Evolutionary conservation across 2,113 vertebrate species (phyloP), one percentile per base, ranked within the genome.

Genomic region (Aptenodytes patagonicus): DNA sequence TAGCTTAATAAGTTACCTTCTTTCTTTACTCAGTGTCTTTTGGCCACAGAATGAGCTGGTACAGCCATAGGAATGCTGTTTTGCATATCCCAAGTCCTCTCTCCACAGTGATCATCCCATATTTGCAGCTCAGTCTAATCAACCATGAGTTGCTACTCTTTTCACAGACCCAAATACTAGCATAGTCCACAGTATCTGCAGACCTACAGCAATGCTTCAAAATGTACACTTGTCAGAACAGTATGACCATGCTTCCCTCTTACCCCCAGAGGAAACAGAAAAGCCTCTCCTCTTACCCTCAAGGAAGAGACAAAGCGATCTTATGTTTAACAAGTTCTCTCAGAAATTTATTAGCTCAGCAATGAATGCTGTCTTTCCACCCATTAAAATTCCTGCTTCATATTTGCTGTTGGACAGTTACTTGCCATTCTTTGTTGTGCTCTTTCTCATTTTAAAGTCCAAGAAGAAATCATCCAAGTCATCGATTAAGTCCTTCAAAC

Each of bases 401-500:
- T 24, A 51, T 69, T 11, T 58, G 34, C 31, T 82, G 46, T 24
- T 62, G 14, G 24, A 38, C 25, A 32, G 78, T 19, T 76, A 73
- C 89, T 95, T 91, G 71, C 96, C 87, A 29, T 83, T 93, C 81
- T 83, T 95, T 20, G 25, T 62, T 36, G 82, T 31, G 19, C 78
- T 95, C 38, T 87, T 76, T 79, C 16, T 91, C 71, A 20, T 28
- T 69, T 89, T 73, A 10, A 75, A 68, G 82, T 93, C 89, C 46
- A 38, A 83, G 77, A 92, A 97, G 76, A 58, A 90, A 75, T 88
- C 84, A n/a, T 89, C 91, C 0, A 28, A 94, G 75, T 88, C 95
- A 90, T 94, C 54, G n/a, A 51, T 78, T 13, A 95, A 95, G 55
- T 32, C 81, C 47, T 95, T 91, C 71, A 95, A 77, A 68, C 97